Base-by-base conservation (phyloP, 2,888 invertebrate species). In the Spisula subtruncata region DNA sequence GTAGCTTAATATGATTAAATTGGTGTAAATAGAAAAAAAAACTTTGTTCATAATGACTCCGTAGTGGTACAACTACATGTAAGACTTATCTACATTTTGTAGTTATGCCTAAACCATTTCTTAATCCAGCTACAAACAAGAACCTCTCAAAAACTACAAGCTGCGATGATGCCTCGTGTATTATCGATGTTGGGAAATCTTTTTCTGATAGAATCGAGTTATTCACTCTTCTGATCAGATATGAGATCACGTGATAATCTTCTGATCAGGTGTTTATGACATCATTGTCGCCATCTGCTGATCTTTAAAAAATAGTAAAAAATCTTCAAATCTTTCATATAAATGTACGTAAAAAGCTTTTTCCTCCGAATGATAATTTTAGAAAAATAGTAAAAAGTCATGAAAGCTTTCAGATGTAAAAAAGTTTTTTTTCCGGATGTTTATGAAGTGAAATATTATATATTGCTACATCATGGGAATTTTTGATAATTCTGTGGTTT, bases 261-360 rank as follows among this genome's bases (percentile, higher is more conserved):
- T 75, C 16, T 41, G 41, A 41, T 41, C 75, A 75, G 35, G 75
- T 75, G 75, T 75, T 75, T 75, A 75, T 35, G 35, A 32, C 75
- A 75, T 35, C 29, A 14, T 14, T 32, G 75, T 75, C 75, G 75
- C 75, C 75, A 75, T 75, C 75, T 75, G 75, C 14, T 25, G 75
- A 75, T 75, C 75, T 75, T 16, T 4, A 10, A 75, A 75, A 75
- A 75, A 75, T 75, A 75, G 18, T 75, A 75, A 75, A n/a, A 51
- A 66, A 66, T 66, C 60, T 10, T 66, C 25, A 66, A 66, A 66
- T 66, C 60, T 66, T 66, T n/a, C n/a, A n/a, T n/a, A n/a, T 1
- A 25, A 25, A 66, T 66, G 60, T 66, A 25, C 25, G 25, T 0
- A 66, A 6, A 5, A 5, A 0, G n/a, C n/a, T n/a, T n/a, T 66